phyloP scores from a whole-genome alignment of 2,888 invertebrate genomes.

The Syrista parreyssii region DNA sequence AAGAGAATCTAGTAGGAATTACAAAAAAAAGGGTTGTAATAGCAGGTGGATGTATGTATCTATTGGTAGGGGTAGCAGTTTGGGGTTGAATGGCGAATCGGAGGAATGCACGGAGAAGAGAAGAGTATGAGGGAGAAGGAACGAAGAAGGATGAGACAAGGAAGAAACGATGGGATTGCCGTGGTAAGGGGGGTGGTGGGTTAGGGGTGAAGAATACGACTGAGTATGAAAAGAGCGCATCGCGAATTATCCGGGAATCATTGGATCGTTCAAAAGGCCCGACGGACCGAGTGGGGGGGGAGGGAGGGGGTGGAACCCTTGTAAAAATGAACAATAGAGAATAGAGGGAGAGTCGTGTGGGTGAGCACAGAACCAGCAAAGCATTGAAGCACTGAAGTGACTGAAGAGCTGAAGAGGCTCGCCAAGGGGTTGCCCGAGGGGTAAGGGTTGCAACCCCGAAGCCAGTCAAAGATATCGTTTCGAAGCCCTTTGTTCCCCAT shows the following conservation, averaged over 20 bases:
- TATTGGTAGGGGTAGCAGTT: too few relatives aligned
- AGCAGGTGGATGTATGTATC: too few relatives aligned
- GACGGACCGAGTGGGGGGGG: conserved; percentile 43
- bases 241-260: conserved; percentile 60
- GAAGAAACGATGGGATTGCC: too few relatives aligned
- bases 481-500: too few relatives aligned
- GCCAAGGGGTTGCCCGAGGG: too few relatives aligned
- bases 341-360: conserved; percentile 25
- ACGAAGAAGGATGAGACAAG: background rate
- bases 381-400: too few relatives aligned
- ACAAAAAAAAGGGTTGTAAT: background rate
- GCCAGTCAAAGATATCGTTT: too few relatives aligned
- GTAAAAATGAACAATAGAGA: conserved; percentile 56
- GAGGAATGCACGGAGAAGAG: background rate
- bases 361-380: too few relatives aligned
- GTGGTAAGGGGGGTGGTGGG: conserved; percentile 7
- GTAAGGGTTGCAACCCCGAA: too few relatives aligned
- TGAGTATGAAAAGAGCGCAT: conserved; percentile 51
- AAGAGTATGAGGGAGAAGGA: background rate
- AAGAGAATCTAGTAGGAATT: background rate
- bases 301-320: conserved; percentile 35
- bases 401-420: too few relatives aligned
- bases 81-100: background rate
- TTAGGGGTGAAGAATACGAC: conserved; percentile 18
- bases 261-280: conserved; percentile 58